phyloP scores from a whole-genome alignment of 2,113 vertebrate genomes.

The Dolichotis patagonum region DNA sequence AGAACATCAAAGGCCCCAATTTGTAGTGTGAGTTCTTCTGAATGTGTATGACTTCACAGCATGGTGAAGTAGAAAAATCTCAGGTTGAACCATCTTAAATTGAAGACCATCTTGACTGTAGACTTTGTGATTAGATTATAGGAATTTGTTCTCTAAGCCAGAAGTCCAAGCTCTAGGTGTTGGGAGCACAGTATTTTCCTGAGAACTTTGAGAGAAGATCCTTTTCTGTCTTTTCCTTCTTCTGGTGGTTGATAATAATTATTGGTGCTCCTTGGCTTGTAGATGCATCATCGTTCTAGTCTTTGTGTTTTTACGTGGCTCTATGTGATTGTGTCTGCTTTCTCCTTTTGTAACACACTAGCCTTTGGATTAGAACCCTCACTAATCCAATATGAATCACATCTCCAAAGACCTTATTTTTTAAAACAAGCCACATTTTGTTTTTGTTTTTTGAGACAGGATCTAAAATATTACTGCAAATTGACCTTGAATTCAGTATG shows the following conservation, averaged over 20 bases:
- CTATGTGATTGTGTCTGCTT: not conserved
- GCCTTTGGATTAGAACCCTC: not conserved
- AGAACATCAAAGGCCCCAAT: not conserved
- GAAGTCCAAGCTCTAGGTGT: not conserved
- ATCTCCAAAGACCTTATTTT: constrained; percentile 6
- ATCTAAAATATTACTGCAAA: not conserved
- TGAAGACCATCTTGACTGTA: not conserved
- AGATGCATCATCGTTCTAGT: not conserved
- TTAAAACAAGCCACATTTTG: not conserved
- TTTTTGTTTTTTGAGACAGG: not conserved
- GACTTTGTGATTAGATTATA: not conserved
- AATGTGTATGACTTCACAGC: not conserved
- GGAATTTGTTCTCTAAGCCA: not conserved
- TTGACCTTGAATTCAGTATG: not conserved
- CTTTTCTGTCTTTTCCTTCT: not conserved
- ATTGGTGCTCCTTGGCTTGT: not conserved
- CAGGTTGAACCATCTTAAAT: not conserved
- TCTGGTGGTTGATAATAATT: not conserved
- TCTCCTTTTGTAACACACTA: not conserved
- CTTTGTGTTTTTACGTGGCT: not conserved
- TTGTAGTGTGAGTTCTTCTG: no score
- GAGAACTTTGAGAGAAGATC: not conserved
- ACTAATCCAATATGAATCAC: not conserved
- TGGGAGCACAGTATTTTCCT: not conserved
- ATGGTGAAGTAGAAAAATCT: not conserved